These are phyloP conservation scores for Oasisia sp. DNA, from an alignment of 2,888 invertebrate species.

Conservation along the genomic window DNA sequence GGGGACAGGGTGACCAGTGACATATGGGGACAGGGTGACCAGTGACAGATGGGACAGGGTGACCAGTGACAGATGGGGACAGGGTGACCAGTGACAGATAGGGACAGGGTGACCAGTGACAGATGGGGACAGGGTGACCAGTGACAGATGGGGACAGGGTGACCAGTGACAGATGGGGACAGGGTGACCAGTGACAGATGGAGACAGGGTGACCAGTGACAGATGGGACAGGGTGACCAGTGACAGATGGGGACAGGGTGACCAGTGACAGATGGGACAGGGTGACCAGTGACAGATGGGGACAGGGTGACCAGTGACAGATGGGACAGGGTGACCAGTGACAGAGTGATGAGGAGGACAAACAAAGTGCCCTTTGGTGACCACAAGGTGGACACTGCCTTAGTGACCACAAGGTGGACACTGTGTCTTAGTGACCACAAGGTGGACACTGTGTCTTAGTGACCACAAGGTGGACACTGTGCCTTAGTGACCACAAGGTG, in stretches of 20 bases:
- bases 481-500: too few species aligned
- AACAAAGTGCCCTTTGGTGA: neutral
- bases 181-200: neutral
- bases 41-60: too few species aligned
- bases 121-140: neutral
- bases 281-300: neutral
- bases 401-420: too few species aligned
- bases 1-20: neutral
- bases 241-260: neutral
- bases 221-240: too few species aligned
- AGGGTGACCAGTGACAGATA: neutral
- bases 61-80: neutral
- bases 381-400: too few species aligned
- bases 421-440: too few species aligned
- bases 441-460: too few species aligned
- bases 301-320: too few species aligned
- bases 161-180: neutral
- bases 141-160: neutral
- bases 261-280: too few species aligned
- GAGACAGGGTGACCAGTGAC: neutral
- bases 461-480: too few species aligned
- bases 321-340: neutral
- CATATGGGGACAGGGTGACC: neutral
- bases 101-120: neutral
- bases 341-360: neutral